phyloP scores from a whole-genome alignment of 2,113 vertebrate species.

The Mormoops blainvillei region DNA sequence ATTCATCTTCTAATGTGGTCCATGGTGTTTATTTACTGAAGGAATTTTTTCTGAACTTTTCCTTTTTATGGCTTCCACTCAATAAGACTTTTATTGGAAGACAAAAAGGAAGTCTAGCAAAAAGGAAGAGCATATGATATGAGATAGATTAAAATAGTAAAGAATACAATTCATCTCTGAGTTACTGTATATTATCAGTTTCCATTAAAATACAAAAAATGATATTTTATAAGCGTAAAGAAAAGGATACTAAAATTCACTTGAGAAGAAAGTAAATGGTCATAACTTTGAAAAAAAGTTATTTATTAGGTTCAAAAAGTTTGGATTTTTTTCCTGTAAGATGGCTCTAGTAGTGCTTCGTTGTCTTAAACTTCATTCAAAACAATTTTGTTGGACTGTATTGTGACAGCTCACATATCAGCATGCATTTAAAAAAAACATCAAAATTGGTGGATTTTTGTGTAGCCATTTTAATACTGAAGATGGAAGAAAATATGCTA shows the following conservation, averaged over 20 bases:
- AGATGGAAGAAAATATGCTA: too few species aligned
- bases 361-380: too few species aligned
- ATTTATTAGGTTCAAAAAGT: background rate
- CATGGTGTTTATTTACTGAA: background rate
- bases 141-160: background rate
- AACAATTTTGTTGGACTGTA: too few species aligned
- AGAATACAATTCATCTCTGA: background rate
- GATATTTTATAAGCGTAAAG: background rate
- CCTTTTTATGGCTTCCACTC: background rate
- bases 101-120: background rate
- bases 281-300: background rate
- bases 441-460: too few species aligned
- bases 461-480: too few species aligned
- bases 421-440: too few species aligned
- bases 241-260: constrained; percentile 2
- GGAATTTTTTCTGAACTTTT: background rate
- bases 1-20: background rate
- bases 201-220: background rate
- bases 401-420: too few species aligned
- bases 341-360: too few species aligned
- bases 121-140: background rate
- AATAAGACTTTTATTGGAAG: background rate
- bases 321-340: too few species aligned
- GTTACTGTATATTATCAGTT: background rate
- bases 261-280: background rate